Evolutionary conservation across 2,888 invertebrate species (phyloP), one percentile per base, ranked within the genome.

Genomic region (Athalia rosae): DNA sequence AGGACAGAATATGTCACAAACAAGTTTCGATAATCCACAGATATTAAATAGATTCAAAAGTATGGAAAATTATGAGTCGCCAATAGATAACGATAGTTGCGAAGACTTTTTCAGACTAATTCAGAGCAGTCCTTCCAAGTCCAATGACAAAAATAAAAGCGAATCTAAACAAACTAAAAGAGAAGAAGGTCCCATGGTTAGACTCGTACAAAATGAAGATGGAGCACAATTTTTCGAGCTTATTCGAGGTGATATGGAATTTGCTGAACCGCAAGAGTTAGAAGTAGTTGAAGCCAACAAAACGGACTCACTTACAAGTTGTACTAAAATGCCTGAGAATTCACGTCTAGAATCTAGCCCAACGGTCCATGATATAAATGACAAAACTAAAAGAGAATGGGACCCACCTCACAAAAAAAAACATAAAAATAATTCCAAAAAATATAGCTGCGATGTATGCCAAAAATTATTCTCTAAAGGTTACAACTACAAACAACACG

Each of bases 401-500:
- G 62, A 63, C 13, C n/a, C 43, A 56, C 45, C 6, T 9, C 61
- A 43, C 28, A 77, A 77, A 47, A 73, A 73, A 13, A 50, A n/a
- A 9, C 69, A 45, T 64, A 80, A 41, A 77, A 63, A 67, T 73
- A 74, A 74, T 45, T 6, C 45, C 6, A 62, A 66, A 64, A 87
- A 84, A 71, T 89, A 85, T 78, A 82, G 85, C 62, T 90, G 90
- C 77, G 82, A 81, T 3, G 88, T 87, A 58, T 90, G 90, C 74
- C 82, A 86, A 5, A 90, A 89, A 78, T 82, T 83, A 58, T 89
- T 90, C 76, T 86, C 86, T 0, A 88, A 87, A 2, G 85, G 85
- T 13, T 87, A 87, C 47, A 90, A 89, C 79, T 90, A 87, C 74
- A 89, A 86, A 62, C 90, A 90, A 78, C 89, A 90, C 74, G 85